These are phyloP conservation scores for Amblyjoppa proteus DNA, from an alignment of 2,888 invertebrate genomes.

Conservation along the genomic window DNA sequence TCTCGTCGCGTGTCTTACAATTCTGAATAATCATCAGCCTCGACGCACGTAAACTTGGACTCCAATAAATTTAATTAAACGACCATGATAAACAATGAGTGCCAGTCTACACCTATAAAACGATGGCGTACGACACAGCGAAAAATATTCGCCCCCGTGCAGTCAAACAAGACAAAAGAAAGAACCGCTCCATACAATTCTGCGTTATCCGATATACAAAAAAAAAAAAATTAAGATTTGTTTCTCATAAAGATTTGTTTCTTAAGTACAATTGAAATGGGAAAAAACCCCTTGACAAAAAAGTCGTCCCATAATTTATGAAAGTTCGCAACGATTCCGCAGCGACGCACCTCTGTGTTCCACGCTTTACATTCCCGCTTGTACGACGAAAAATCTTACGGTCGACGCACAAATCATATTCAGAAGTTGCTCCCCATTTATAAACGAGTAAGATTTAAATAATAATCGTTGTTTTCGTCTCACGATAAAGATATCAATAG, in stretches of 20 bases:
- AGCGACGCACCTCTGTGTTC: background rate
- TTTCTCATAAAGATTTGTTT: background rate
- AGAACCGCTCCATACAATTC: background rate
- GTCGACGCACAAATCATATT: conserved; percentile 39
- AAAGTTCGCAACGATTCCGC: conserved; percentile 17
- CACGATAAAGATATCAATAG: conserved; percentile 35
- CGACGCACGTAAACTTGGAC: conserved; percentile 3
- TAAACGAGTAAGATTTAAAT: conserved; percentile 26
- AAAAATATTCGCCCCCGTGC: conserved; percentile 9
- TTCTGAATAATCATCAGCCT: conserved; percentile 7
- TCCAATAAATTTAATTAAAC: background rate
- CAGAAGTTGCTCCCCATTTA: conserved; percentile 10
- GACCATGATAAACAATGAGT: conserved; percentile 14
- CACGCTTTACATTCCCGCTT: background rate
- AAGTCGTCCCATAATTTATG: conserved; percentile 9
- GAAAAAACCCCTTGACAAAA: conserved; percentile 2
- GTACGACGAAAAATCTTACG: conserved; percentile 35
- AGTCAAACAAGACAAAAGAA: background rate
- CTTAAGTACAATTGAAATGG: conserved; percentile 60
- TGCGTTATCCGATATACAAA: conserved; percentile 15
- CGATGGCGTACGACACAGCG: background rate
- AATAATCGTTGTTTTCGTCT: conserved; percentile 18
- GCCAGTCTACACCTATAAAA: conserved; percentile 6
- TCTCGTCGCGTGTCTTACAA: conserved; percentile 24
- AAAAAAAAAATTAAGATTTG: conserved; percentile 25